Percentiles rank a stretch among this genome's conserved stretches.
These are phyloP conservation scores for Noctua pronuba DNA, from an alignment of 2,888 invertebrate genomes.

Conservation along the genomic window DNA sequence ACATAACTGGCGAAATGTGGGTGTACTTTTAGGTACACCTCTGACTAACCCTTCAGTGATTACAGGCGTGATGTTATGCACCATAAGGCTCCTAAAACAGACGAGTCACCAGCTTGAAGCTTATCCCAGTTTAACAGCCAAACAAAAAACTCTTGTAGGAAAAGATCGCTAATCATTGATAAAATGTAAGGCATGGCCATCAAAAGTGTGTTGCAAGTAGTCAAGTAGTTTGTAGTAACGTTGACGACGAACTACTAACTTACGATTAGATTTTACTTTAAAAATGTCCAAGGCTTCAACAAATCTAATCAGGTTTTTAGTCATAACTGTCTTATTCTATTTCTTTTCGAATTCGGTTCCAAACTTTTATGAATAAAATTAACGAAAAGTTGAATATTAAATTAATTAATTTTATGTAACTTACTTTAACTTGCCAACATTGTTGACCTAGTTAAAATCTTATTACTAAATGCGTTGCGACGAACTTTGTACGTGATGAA, in stretches of 20 bases:
- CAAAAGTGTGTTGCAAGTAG: background rate
- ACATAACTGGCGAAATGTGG: too few relatives aligned
- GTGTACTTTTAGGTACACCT: background rate
- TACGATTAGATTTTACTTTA: background rate
- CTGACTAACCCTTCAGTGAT: too few relatives aligned
- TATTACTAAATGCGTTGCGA: slow-evolving; percentile 47
- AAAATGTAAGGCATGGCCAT: background rate
- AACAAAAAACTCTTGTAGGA: background rate
- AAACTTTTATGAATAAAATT: slow-evolving; percentile 33
- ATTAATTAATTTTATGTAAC: slow-evolving; percentile 51
- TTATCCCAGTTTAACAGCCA: background rate
- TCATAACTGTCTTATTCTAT: slow-evolving; percentile 2
- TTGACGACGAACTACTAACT: background rate
- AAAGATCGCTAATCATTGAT: background rate
- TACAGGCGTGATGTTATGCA: background rate
- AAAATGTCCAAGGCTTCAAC: background rate
- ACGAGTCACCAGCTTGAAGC: background rate
- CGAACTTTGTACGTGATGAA: slow-evolving; percentile 34
- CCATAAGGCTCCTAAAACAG: background rate
- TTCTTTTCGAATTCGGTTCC: slow-evolving; percentile 22
- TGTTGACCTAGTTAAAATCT: slow-evolving; percentile 56
- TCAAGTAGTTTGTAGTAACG: background rate
- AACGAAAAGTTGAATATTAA: slow-evolving; percentile 35
- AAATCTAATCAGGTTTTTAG: slow-evolving; percentile 2
- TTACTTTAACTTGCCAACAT: slow-evolving; percentile 38